Conservation (phyloP, 2,888 invertebrate genomes). For the Cremastinae sp. region DNA sequence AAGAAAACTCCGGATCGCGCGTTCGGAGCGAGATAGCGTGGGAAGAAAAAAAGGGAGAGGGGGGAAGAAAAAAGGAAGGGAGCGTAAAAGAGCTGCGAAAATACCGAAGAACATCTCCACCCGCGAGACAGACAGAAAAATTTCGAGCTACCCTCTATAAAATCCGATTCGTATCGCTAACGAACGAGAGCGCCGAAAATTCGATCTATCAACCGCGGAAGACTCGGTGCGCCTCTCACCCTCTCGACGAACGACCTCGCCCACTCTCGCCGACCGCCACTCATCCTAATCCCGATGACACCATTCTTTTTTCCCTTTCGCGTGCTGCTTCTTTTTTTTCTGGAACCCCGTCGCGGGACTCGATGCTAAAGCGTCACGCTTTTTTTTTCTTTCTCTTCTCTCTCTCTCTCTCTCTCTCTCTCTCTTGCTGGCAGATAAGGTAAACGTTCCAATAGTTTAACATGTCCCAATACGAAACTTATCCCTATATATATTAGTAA, state of each 20-base stretch:
- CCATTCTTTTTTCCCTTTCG: constrained; percentile 42
- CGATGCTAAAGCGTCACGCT: too few species aligned
- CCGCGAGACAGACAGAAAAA: constrained; percentile 28
- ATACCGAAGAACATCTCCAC: constrained; percentile 3
- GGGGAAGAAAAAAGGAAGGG: constrained; percentile 9
- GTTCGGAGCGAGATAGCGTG: background rate
- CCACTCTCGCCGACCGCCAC: constrained; percentile 24
- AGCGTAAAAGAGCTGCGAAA: constrained; percentile 19
- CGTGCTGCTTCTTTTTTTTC: too few species aligned
- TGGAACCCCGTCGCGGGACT: too few species aligned
- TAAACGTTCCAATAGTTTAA: too few species aligned
- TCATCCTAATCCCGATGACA: constrained; percentile 56
- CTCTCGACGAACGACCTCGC: background rate
- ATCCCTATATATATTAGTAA: too few species aligned
- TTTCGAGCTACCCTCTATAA: constrained; percentile 43
- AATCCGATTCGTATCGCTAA: constrained; percentile 59
- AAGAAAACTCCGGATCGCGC: constrained; percentile 25
- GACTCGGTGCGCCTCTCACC: background rate
- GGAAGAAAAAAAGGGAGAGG: constrained; percentile 16
- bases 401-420: too few species aligned
- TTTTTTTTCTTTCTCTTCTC: too few species aligned
- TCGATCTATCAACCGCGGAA: constrained; percentile 55
- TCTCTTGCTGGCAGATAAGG: too few species aligned
- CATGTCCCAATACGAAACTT: too few species aligned
- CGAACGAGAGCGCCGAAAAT: constrained; percentile 56